Percentiles rank a stretch among this genome's conserved stretches.
Evolutionary conservation across 2,113 vertebrate genomes (phyloP).

Genomic region (Sylvietta virens): DNA sequence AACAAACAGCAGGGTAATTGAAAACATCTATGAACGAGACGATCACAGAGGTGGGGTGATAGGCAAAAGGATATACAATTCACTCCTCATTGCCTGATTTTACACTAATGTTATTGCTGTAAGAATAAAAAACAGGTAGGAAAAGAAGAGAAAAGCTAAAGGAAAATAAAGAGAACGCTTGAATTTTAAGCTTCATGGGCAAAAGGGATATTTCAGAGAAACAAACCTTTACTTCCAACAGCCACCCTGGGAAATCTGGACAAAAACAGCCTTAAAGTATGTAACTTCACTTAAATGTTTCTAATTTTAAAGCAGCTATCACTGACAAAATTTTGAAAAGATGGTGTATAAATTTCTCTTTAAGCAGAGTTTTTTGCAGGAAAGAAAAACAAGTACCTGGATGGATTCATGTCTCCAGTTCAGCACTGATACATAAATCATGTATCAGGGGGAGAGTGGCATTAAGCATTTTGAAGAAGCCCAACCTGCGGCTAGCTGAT

Average conservation of each 20-base stretch:
- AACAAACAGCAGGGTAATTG: constrained; percentile 68
- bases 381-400: not conserved
- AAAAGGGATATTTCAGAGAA: not conserved
- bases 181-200: not conserved
- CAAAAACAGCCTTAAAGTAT: not conserved
- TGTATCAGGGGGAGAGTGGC: no score
- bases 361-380: not conserved
- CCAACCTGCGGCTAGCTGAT: not conserved
- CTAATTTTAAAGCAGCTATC: not conserved
- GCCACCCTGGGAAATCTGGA: not conserved
- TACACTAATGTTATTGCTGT: not conserved
- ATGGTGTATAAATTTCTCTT: not conserved
- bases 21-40: constrained; percentile 54
- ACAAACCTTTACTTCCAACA: not conserved
- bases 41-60: not conserved
- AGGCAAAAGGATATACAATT: not conserved
- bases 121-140: not conserved
- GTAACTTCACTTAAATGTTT: not conserved
- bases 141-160: not conserved
- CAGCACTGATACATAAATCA: not conserved
- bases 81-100: not conserved
- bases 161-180: not conserved
- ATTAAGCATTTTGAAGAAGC: not conserved
- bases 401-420: not conserved
- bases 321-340: not conserved